Evolutionary conservation across 2,888 invertebrate species (phyloP).

Genomic region (Osmoderma eremita): DNA sequence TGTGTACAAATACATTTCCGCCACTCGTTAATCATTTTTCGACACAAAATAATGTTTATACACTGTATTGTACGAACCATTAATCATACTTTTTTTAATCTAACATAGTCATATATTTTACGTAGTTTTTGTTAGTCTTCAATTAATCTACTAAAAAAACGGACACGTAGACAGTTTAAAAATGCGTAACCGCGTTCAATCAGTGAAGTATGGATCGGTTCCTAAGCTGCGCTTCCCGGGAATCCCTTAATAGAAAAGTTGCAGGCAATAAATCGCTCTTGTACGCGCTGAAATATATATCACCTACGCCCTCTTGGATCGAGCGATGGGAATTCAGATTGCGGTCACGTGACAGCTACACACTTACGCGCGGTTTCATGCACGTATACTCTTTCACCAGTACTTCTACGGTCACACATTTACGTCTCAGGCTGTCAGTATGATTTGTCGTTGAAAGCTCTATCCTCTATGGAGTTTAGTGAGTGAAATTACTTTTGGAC

Average conservation of each 20-base stretch:
- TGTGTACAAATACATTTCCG: too few relatives aligned
- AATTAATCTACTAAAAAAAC: slow-evolving; percentile 1
- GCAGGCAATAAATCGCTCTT: slow-evolving; percentile 32
- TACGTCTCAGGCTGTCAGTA: slow-evolving; percentile 23
- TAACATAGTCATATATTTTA: not conserved
- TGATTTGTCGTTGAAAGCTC: slow-evolving; percentile 34
- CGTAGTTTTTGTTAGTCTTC: not conserved
- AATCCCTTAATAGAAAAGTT: slow-evolving; percentile 34
- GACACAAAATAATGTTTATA: too few relatives aligned
- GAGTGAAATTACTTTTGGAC: not conserved
- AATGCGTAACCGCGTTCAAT: slow-evolving; percentile 20
- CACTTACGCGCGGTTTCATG: slow-evolving; percentile 6
- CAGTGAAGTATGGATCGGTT: slow-evolving; percentile 9
- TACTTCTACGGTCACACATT: slow-evolving; percentile 6
- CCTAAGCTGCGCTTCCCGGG: not conserved
- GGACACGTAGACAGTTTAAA: slow-evolving; percentile 1
- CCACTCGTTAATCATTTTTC: too few relatives aligned
- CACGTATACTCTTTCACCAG: not conserved
- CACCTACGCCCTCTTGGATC: slow-evolving; percentile 23
- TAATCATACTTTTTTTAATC: not conserved
- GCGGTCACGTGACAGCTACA: slow-evolving; percentile 29
- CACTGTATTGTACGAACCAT: too few relatives aligned
- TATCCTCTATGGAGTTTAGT: slow-evolving; percentile 16
- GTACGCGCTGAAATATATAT: slow-evolving; percentile 33
- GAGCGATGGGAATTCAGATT: slow-evolving; percentile 30